These are phyloP conservation scores for Amyelois transitella DNA, from an alignment of 1,140 invertebrate species.

Conservation along the genomic window DNA sequence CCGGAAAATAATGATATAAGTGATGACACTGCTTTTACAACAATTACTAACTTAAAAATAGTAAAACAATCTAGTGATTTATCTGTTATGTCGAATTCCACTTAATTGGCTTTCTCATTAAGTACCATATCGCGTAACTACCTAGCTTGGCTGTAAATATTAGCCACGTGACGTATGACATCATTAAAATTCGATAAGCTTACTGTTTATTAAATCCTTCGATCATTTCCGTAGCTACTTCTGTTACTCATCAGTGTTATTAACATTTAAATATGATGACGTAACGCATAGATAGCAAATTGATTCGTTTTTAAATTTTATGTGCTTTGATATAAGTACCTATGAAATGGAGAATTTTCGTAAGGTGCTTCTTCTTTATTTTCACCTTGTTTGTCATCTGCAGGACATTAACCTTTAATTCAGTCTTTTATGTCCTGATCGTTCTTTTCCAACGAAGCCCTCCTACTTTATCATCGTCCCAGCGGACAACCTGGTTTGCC, in stretches of 20 bases:
- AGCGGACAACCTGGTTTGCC: no score
- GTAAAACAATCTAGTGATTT: not conserved
- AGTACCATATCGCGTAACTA: not conserved
- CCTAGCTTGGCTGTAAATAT: not conserved
- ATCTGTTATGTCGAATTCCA: not conserved
- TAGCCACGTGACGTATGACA: not conserved
- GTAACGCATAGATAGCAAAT: not conserved
- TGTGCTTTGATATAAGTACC: not conserved
- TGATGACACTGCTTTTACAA: no score
- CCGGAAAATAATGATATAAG: no score
- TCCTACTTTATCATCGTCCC: no score
- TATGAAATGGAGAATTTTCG: no score
- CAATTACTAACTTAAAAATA: no score
- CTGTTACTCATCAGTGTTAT: not conserved
- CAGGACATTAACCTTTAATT: no score
- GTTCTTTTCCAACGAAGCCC: no score
- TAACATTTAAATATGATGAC: not conserved
- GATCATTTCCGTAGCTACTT: not conserved
- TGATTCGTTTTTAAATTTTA: not conserved
- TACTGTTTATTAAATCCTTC: not conserved
- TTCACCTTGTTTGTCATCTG: no score
- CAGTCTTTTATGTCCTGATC: no score
- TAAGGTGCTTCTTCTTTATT: no score
- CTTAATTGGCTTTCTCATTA: not conserved
- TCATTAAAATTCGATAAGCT: not conserved